These are phyloP conservation scores for Pachymerium ferrugineum DNA, from an alignment of 2,888 invertebrate species.

Conservation along the genomic window DNA sequence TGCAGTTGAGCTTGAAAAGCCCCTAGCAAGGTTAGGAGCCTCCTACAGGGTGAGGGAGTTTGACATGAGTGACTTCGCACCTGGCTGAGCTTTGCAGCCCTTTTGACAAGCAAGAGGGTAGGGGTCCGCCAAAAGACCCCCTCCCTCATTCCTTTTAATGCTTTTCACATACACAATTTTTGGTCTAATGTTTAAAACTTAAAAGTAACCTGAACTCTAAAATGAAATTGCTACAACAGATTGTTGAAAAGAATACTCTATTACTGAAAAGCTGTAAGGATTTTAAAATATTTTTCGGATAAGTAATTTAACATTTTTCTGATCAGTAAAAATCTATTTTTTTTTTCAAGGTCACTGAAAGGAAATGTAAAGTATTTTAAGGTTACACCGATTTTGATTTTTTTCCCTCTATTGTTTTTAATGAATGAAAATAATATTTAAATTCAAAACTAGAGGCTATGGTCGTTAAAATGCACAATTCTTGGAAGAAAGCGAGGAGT, in stretches of 20 bases:
- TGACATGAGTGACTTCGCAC: slow-evolving; percentile 21
- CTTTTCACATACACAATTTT: not conserved
- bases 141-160: not conserved
- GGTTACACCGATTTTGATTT: no score
- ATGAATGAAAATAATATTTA: not conserved
- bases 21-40: slow-evolving; percentile 11
- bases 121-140: not conserved
- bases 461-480: not conserved
- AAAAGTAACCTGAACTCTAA: no score
- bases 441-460: not conserved
- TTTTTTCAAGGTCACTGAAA: no score
- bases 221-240: no score
- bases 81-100: slow-evolving; percentile 21
- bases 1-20: not conserved
- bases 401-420: no score
- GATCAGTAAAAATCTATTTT: not conserved
- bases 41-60: slow-evolving; percentile 18
- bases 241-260: not conserved
- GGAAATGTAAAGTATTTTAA: no score
- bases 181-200: no score
- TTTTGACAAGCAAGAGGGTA: slow-evolving; percentile 9
- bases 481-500: not conserved
- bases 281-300: not conserved
- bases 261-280: not conserved
- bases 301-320: not conserved